Evolutionary conservation across 2,888 invertebrate species (phyloP).

Genomic region (Omphaloscelis lunosa): DNA sequence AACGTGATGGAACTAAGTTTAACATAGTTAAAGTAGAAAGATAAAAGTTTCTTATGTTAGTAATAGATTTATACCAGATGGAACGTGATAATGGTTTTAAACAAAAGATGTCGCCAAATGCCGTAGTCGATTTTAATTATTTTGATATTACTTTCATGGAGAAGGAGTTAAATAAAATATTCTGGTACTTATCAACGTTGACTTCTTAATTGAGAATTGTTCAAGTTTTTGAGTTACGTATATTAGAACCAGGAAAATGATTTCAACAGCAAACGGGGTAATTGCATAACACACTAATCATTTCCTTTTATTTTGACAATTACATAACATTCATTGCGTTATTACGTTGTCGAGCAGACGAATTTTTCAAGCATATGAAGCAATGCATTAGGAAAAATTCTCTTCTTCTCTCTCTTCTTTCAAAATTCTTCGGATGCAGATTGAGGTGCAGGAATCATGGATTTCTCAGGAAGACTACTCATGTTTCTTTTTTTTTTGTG

Average conservation of each 20-base stretch:
- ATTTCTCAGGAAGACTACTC: neutral
- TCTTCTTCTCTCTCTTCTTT: no score
- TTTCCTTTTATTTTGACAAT: neutral
- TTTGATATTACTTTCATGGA: neutral
- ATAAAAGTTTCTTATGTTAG: slow-evolving; percentile 44
- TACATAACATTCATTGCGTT: neutral
- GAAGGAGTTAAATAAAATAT: neutral
- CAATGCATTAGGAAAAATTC: neutral
- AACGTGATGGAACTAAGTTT: slow-evolving; percentile 57
- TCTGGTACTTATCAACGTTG: neutral
- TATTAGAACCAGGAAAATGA: neutral
- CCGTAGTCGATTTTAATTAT: slow-evolving; percentile 1
- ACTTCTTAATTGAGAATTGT: neutral
- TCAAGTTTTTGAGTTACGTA: neutral
- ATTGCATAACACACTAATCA: neutral
- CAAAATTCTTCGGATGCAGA: neutral
- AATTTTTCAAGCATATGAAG: neutral
- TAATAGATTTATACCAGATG: slow-evolving; percentile 54
- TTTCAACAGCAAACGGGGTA: neutral
- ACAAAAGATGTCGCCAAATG: slow-evolving; percentile 12
- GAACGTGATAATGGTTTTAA: slow-evolving; percentile 50
- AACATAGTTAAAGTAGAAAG: slow-evolving; percentile 53
- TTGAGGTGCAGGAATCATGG: neutral
- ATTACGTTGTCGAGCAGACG: neutral
- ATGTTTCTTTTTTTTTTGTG: neutral